Base-by-base conservation (phyloP, 1,140 invertebrate genomes). In the Euborellia annulipes region DNA sequence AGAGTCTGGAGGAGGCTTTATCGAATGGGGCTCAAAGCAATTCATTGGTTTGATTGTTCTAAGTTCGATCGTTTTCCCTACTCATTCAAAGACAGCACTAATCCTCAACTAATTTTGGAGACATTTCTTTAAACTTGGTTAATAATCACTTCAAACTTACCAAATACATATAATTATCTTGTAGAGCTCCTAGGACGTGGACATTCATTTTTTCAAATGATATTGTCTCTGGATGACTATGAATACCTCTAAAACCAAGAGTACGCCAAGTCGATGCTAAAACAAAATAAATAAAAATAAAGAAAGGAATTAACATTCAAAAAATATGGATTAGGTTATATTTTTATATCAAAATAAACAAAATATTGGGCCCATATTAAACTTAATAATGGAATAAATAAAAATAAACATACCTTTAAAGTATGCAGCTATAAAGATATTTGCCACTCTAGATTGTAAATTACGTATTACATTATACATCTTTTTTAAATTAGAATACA, bases 101-200 rank as follows among this genome's bases (percentile, higher is more conserved):
- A n/a, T n/a, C n/a, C n/a, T n/a, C n/a, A n/a, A n/a, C n/a, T n/a
- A n/a, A n/a, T n/a, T n/a, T n/a, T n/a, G n/a, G n/a, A n/a, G n/a
- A n/a, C n/a, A n/a, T n/a, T n/a, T n/a, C n/a, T n/a, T n/a, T n/a
- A n/a, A n/a, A n/a, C n/a, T n/a, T n/a, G n/a, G n/a, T n/a, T n/a
- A n/a, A n/a, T n/a, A n/a, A n/a, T n/a, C n/a, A n/a, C 43, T 46
- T 40, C 13, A 42, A 53, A 42, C 62, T 62, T 64, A 86, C 75
- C 58, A 94, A 62, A 57, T 94, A 98, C 94, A 98, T 98, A 58
- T 94, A 98, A 66, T 98, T 98, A 64, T 98, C 94, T 55, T 79
- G 67, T 17, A 87, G 61, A 1, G 82, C 82, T 3, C 83, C 78
- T 36, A 85, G 58, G 52, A 85, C 71, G 50, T 76, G 68, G 3